Base-by-base conservation (phyloP, 2,113 vertebrate species). In the Synchiropus splendidus region DNA sequence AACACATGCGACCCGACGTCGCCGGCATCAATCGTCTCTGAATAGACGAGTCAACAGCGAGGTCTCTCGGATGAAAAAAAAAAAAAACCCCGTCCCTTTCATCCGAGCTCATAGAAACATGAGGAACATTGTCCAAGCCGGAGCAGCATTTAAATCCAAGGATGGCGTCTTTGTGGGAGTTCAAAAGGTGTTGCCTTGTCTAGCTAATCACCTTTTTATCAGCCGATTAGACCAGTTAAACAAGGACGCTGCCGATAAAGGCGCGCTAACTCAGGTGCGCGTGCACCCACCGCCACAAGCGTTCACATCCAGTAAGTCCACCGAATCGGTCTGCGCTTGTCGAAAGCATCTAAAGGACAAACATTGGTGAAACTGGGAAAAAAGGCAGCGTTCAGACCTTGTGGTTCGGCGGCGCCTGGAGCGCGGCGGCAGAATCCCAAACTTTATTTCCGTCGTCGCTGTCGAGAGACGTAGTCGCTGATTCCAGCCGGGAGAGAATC, bases 81-180 rank as follows among this genome's bases (percentile, higher is more conserved):
- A 27, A 27, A 5, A 27, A 27, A 27, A 27, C 21, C 4, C 4
- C 21, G 21, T 27, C 21, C 4, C 21, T 27, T 27, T 27, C 21
- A 27, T 27, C 8, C 8, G 4, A 8, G 21, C 21, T 4, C 27
- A 4, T 14, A 87, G 80, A 84, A 82, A 80, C 76, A 68, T 72
- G 85, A 82, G 81, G 81, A 73, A 82, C 80, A 77, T 2, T 3
- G 77, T 64, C 67, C 78, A 78, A 79, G 81, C 69, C 39, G 49
- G 39, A 42, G 18, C 61, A 61, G 57, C 42, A 41, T 48, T 49
- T 36, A 45, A 64, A 55, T 36, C 42, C 39, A 37, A 54, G 17
- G 36, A 53, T 54, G 40, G 43, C 14, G 31, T 31, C 18, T 48
- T 62, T 53, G 48, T 64, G 39, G 48, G 42, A 54, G 44, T 49